Percentiles rank a stretch among this genome's conserved stretches.
phyloP scores from a whole-genome alignment of 2,888 invertebrate species.

The Pimpla rufipes region DNA sequence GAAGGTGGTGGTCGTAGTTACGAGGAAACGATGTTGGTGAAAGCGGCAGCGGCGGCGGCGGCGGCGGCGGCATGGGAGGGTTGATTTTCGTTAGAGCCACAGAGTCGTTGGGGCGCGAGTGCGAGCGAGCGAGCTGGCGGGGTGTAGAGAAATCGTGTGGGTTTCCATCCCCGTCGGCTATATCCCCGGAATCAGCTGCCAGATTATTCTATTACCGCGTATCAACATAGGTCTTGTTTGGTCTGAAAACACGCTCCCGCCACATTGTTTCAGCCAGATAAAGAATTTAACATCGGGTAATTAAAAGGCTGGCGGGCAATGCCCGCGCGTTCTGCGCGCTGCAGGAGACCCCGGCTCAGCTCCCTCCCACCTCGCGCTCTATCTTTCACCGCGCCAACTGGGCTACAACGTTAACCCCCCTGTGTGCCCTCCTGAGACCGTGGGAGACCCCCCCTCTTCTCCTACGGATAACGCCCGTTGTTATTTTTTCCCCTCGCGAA shows the following conservation, averaged over 20 bases:
- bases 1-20: conserved; percentile 23
- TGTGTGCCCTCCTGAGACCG: background rate
- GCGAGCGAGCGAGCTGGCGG: conserved; percentile 51
- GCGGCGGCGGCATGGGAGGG: conserved; percentile 72
- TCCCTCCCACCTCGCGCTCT: conserved; percentile 11
- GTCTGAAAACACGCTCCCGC: conserved; percentile 87
- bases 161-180: conserved; percentile 84
- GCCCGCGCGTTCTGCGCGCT: conserved; percentile 42
- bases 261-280: conserved; percentile 89
- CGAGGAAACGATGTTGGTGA: conserved; percentile 29
- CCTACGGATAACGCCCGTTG: conserved; percentile 22
- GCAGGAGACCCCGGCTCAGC: conserved; percentile 13
- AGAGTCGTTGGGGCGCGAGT: conserved; percentile 23
- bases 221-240: conserved; percentile 90
- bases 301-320: conserved; percentile 85
- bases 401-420: too few relatives aligned
- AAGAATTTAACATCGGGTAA: conserved; percentile 90
- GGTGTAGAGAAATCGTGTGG: conserved; percentile 79
- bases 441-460: too few relatives aligned
- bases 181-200: conserved; percentile 86
- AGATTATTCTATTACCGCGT: conserved; percentile 91
- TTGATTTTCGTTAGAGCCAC: conserved; percentile 78
- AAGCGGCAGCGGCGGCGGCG: too few relatives aligned
- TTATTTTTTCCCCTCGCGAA: conserved; percentile 38
- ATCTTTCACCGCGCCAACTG: conserved; percentile 13